phyloP scores from a whole-genome alignment of 1,140 invertebrate species.

The Drosophila saltans region DNA sequence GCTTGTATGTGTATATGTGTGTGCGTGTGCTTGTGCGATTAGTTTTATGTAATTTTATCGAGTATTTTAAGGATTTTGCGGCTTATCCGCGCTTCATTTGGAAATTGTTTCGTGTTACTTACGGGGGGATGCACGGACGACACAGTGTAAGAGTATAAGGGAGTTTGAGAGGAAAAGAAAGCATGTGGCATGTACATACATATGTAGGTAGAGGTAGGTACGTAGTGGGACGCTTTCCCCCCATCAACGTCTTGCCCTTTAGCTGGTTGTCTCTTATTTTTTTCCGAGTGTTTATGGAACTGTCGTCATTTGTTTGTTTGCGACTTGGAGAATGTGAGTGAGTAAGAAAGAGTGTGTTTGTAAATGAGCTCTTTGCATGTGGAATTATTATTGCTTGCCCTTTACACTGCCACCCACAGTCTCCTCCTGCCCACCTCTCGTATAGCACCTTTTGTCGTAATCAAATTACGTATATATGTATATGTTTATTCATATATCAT shows the following conservation, averaged over 20 bases:
- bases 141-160: neutral
- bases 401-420: conserved; percentile 6
- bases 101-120: conserved; percentile 81
- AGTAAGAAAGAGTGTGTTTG: conserved; percentile 23
- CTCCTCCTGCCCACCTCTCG: neutral
- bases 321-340: conserved; percentile 15
- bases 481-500: neutral
- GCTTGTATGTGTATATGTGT: conserved; percentile 20
- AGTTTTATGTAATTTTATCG: conserved; percentile 83
- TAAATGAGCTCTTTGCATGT: conserved; percentile 77
- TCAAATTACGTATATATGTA: conserved; percentile 63
- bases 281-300: conserved; percentile 67
- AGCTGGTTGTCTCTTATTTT: conserved; percentile 42
- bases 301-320: conserved; percentile 73
- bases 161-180: conserved; percentile 28
- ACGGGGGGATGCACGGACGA: conserved; percentile 34
- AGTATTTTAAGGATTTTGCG: conserved; percentile 83
- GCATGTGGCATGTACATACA: conserved; percentile 20
- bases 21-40: conserved; percentile 76
- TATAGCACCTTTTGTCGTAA: conserved; percentile 42
- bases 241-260: conserved; percentile 31
- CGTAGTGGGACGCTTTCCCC: conserved; percentile 24
- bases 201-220: conserved; percentile 14
- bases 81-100: conserved; percentile 82
- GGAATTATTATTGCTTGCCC: conserved; percentile 33